phyloP scores from a whole-genome alignment of 1,140 invertebrate species.

The Calephelis nemesis region DNA sequence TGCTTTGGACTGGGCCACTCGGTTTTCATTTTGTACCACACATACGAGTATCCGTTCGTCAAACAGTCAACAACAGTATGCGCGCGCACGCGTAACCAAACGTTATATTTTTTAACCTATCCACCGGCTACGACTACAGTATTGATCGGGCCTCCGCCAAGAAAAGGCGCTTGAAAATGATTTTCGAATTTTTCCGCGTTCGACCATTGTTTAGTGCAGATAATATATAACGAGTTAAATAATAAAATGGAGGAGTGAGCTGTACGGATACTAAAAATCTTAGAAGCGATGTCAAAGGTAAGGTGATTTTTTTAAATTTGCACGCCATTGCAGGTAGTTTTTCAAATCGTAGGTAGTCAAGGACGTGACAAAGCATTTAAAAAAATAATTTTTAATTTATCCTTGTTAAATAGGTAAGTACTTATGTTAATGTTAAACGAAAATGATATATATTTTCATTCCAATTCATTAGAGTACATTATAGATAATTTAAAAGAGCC shows the following conservation, averaged over 20 bases:
- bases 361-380: conserved; percentile 39
- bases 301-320: conserved; percentile 39
- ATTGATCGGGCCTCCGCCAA: conserved; percentile 71
- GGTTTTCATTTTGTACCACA: conserved; percentile 33
- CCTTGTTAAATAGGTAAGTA: background rate
- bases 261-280: conserved; percentile 7
- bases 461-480: no score
- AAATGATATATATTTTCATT: background rate
- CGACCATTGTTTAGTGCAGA: conserved; percentile 40
- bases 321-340: conserved; percentile 45
- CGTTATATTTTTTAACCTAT: conserved; percentile 63
- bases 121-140: conserved; percentile 61
- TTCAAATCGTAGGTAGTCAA: conserved; percentile 55
- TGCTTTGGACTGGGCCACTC: conserved; percentile 21
- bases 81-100: conserved; percentile 64
- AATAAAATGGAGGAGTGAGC: conserved; percentile 45
- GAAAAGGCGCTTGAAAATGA: conserved; percentile 67
- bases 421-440: background rate
- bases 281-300: conserved; percentile 67
- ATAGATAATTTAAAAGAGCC: no score
- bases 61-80: conserved; percentile 68
- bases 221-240: conserved; percentile 23
- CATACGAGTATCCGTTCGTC: conserved; percentile 61
- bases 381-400: background rate
- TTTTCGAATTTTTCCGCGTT: conserved; percentile 52